These are phyloP conservation scores for Colletes latitarsis DNA, from an alignment of 1,140 invertebrate genomes.

Conservation along the genomic window DNA sequence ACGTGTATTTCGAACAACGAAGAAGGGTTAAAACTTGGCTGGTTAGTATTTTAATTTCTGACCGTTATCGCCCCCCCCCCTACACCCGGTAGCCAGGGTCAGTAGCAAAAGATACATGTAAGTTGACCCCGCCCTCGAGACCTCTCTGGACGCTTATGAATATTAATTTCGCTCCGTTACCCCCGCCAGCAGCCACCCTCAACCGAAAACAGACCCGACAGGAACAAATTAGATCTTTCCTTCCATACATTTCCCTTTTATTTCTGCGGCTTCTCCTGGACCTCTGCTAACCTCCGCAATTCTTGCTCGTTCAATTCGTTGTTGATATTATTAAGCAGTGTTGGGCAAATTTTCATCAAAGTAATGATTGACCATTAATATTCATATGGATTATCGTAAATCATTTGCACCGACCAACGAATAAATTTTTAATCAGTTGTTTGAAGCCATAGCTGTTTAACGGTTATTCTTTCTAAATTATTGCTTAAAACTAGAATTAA, in stretches of 20 bases:
- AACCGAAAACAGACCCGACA: constrained; percentile 77
- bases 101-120: constrained; percentile 81
- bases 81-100: constrained; percentile 73
- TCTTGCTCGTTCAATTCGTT: constrained; percentile 8
- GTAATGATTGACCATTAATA: neutral
- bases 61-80: constrained; percentile 74
- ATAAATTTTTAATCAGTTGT: too few species aligned
- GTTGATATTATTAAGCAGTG: constrained; percentile 1
- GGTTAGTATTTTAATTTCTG: constrained; percentile 80
- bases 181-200: constrained; percentile 34
- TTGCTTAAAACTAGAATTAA: too few species aligned
- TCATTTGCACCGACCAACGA: too few species aligned
- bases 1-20: constrained; percentile 60
- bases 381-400: too few species aligned
- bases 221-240: constrained; percentile 82
- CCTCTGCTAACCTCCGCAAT: constrained; percentile 23
- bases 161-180: constrained; percentile 78
- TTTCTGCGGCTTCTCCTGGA: constrained; percentile 65
- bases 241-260: constrained; percentile 81
- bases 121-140: constrained; percentile 81
- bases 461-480: too few species aligned
- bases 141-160: constrained; percentile 81
- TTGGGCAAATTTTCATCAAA: neutral
- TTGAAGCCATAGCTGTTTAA: too few species aligned
- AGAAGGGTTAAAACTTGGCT: constrained; percentile 69